Evolutionary conservation across 2,797 vertebrate species (phyloP).

Genomic region (Etheostoma nigrum): DNA sequence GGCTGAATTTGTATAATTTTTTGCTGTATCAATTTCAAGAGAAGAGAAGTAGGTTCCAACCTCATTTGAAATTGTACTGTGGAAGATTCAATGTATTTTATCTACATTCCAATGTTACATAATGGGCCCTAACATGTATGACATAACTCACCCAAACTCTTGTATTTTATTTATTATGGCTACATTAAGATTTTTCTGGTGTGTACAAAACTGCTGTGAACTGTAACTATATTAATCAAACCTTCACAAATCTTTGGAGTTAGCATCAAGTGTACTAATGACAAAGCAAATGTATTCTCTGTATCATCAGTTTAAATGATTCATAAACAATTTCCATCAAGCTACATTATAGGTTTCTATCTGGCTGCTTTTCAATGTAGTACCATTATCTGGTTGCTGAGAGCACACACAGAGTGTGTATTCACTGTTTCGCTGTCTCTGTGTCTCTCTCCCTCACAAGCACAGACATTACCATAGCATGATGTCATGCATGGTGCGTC

Average conservation of each 20-base stretch:
- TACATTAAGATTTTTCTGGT: background rate
- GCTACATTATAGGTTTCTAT: slow-evolving; percentile 31
- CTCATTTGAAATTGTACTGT: background rate
- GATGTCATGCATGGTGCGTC: slow-evolving; percentile 76
- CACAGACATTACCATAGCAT: slow-evolving; percentile 70
- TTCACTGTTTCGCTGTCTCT: slow-evolving; percentile 17
- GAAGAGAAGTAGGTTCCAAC: background rate
- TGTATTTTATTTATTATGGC: slow-evolving; percentile 1
- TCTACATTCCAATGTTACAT: slow-evolving; percentile 1
- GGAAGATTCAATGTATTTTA: slow-evolving; percentile 1
- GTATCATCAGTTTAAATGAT: slow-evolving; percentile 15
- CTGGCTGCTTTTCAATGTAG: slow-evolving; percentile 19
- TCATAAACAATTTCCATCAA: slow-evolving; percentile 13
- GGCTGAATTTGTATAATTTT: too few species aligned
- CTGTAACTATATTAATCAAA: background rate
- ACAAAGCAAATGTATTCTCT: slow-evolving; percentile 4
- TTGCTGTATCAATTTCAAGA: too few species aligned
- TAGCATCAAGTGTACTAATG: background rate
- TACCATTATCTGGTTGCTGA: slow-evolving; percentile 35
- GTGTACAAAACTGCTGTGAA: background rate
- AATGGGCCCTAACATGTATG: background rate
- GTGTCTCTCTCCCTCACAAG: slow-evolving; percentile 51
- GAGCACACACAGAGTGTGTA: slow-evolving; percentile 32
- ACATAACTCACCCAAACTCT: background rate
- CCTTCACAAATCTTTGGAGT: background rate